phyloP scores from a whole-genome alignment of 2,888 invertebrate species.

The Laothoe populi region DNA sequence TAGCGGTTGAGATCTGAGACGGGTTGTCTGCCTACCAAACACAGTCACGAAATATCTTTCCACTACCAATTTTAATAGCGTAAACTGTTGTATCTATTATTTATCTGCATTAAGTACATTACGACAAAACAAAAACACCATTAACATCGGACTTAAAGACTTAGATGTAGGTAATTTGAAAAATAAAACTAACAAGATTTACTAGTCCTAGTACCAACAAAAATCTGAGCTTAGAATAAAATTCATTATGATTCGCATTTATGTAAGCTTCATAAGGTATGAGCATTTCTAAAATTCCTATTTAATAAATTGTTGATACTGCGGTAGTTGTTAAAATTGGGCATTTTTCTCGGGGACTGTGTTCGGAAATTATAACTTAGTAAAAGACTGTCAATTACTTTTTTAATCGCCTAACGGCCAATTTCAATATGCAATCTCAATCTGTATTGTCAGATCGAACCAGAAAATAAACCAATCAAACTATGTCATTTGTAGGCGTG shows the following conservation, averaged over 20 bases:
- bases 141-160: background rate
- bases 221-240: conserved; percentile 35
- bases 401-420: too few relatives aligned
- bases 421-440: too few relatives aligned
- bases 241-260: conserved; percentile 33
- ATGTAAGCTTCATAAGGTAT: conserved; percentile 22
- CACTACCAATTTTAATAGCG: too few relatives aligned
- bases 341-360: background rate
- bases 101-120: background rate
- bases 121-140: conserved; percentile 6
- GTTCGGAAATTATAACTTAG: background rate
- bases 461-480: too few relatives aligned
- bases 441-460: too few relatives aligned
- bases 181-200: conserved; percentile 33
- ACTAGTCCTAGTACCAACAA: conserved; percentile 42
- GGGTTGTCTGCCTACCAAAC: too few relatives aligned
- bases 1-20: too few relatives aligned
- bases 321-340: conserved; percentile 33
- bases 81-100: background rate
- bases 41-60: too few relatives aligned
- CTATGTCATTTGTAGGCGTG: too few relatives aligned
- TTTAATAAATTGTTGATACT: conserved; percentile 38
- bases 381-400: too few relatives aligned
- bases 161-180: conserved; percentile 15
- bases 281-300: conserved; percentile 35